Percentiles rank a stretch among this genome's conserved stretches.
Evolutionary conservation across 2,888 invertebrate genomes (phyloP).

Genomic region (Axea sp.): DNA sequence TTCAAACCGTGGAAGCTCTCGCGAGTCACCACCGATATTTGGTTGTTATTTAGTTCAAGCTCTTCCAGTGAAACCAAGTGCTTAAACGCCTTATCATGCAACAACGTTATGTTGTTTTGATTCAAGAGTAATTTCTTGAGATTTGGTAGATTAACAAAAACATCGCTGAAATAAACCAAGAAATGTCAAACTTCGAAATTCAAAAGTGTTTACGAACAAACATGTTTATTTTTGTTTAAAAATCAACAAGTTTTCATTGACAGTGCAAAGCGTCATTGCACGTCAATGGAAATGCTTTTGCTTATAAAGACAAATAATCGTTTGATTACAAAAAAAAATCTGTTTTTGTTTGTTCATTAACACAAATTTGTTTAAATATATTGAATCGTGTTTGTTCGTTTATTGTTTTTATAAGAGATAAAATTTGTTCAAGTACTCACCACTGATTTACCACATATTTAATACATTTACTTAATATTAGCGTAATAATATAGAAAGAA

Average conservation of each 20-base stretch:
- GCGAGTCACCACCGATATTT: slow-evolving; percentile 86
- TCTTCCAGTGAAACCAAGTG: slow-evolving; percentile 87
- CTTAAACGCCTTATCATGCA: slow-evolving; percentile 91
- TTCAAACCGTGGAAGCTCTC: slow-evolving; percentile 89
- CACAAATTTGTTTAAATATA: no score
- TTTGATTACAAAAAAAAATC: no score
- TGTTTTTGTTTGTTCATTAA: no score
- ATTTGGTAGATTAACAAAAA: slow-evolving; percentile 87
- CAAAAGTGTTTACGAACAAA: no score
- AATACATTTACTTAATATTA: slow-evolving; percentile 18
- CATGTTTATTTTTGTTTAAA: no score
- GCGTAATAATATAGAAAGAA: slow-evolving; percentile 1
- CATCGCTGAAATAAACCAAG: slow-evolving; percentile 79
- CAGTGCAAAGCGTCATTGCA: no score
- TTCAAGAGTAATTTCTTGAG: slow-evolving; percentile 89
- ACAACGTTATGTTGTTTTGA: slow-evolving; percentile 90
- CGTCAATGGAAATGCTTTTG: no score
- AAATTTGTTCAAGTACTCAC: slow-evolving; percentile 27
- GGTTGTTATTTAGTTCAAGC: slow-evolving; percentile 89
- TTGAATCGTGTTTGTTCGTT: no score
- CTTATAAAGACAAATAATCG: no score
- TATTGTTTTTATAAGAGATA: no score
- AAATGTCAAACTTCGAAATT: not conserved
- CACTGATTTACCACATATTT: not conserved
- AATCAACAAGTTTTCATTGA: no score